Percentiles rank a stretch among this genome's conserved stretches.
These are phyloP conservation scores for Neofelis nebulosa DNA, from an alignment of 2,113 vertebrate species.

Conservation along the genomic window DNA sequence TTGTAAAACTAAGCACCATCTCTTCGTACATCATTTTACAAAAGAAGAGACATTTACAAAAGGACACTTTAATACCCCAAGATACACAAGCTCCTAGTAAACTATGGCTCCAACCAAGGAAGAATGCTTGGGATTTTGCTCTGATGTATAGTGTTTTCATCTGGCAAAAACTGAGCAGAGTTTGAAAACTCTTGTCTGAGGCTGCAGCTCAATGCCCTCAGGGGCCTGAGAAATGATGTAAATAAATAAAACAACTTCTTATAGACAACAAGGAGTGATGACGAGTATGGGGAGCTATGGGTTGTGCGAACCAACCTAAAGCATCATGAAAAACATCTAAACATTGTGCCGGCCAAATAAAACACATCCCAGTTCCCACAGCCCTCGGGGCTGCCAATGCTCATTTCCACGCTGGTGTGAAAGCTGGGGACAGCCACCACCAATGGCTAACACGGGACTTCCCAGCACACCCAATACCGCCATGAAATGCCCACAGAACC, in stretches of 20 bases:
- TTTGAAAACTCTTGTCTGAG: slow-evolving; percentile 20
- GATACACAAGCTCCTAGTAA: neutral
- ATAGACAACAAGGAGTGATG: neutral
- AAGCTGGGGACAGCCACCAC: neutral
- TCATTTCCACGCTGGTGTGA: neutral
- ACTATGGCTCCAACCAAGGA: neutral
- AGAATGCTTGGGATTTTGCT: neutral
- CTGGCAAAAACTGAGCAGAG: neutral
- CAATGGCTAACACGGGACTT: no score
- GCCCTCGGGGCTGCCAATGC: neutral
- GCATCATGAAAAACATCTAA: neutral
- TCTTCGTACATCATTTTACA: neutral
- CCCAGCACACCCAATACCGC: neutral
- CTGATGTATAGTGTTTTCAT: neutral
- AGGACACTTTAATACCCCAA: neutral
- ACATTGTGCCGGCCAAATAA: neutral
- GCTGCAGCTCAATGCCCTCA: neutral
- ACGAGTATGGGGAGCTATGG: neutral
- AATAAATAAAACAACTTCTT: neutral
- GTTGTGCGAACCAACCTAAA: neutral
- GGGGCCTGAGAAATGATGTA: neutral
- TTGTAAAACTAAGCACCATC: neutral
- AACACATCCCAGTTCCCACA: neutral
- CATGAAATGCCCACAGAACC: neutral
- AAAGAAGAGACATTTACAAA: neutral